Conservation (phyloP, 1,140 invertebrate genomes). For the Caenorhabditis latens region DNA sequence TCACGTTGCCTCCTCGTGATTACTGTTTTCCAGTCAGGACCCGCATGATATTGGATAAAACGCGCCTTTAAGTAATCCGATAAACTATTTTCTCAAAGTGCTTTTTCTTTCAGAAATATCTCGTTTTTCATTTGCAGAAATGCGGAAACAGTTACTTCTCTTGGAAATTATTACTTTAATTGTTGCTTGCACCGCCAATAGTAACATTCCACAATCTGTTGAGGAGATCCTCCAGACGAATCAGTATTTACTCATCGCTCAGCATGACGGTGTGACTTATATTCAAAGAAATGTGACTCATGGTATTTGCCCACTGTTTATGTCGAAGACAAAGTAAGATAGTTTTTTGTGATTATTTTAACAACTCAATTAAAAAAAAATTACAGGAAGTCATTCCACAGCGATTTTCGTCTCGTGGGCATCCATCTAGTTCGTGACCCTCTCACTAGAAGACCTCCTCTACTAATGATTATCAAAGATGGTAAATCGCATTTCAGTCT, state of each 20-base stretch:
- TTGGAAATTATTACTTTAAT: background rate
- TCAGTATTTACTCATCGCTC: conserved; percentile 16
- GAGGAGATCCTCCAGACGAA: conserved; percentile 8
- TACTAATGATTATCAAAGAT: conserved; percentile 16
- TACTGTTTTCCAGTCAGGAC: no score
- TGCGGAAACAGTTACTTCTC: background rate
- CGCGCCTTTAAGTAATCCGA: no score
- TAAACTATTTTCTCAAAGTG: no score
- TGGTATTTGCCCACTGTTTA: conserved; percentile 5
- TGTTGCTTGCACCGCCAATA: background rate
- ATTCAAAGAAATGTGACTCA: background rate
- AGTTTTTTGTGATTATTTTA: background rate
- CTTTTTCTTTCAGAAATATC: no score
- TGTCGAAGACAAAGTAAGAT: background rate
- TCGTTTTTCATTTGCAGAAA: background rate
- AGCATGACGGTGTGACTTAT: conserved; percentile 2
- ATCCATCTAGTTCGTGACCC: conserved; percentile 6
- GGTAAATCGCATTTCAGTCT: background rate
- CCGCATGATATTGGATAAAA: no score
- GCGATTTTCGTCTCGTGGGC: background rate
- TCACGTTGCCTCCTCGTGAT: no score
- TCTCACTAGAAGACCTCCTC: background rate
- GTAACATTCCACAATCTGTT: background rate
- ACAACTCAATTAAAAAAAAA: background rate
- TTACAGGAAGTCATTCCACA: background rate